Conservation (phyloP, 2,888 invertebrate species). For the Phyllotreta cruciferae region DNA sequence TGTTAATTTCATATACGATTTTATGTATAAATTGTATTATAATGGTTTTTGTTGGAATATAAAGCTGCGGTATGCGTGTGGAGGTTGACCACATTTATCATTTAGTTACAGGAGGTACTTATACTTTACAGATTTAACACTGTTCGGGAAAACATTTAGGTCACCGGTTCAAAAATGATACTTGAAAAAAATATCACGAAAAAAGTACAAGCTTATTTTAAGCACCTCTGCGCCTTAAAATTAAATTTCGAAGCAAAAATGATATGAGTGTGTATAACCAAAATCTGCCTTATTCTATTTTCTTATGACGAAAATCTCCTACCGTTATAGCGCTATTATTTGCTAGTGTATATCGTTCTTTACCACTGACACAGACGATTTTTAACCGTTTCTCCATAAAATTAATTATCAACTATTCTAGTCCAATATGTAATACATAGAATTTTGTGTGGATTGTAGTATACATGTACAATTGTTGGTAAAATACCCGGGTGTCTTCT, state of each 20-base stretch:
- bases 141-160: slow-evolving; percentile 64
- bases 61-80: slow-evolving; percentile 51
- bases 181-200: slow-evolving; percentile 66
- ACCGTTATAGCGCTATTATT: slow-evolving; percentile 63
- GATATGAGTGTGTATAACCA: slow-evolving; percentile 68
- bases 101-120: slow-evolving; percentile 58
- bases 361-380: slow-evolving; percentile 61
- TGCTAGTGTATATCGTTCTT: slow-evolving; percentile 62
- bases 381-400: slow-evolving; percentile 61
- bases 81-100: slow-evolving; percentile 52
- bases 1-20: too few species aligned
- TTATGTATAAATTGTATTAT: too few species aligned
- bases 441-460: slow-evolving; percentile 66
- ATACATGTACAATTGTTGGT: slow-evolving; percentile 66
- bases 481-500: slow-evolving; percentile 60
- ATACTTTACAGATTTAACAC: slow-evolving; percentile 58
- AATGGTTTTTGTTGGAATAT: not conserved
- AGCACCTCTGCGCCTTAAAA: slow-evolving; percentile 78
- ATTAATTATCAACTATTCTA: slow-evolving; percentile 62
- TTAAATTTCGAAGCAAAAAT: slow-evolving; percentile 65
- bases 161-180: slow-evolving; percentile 64
- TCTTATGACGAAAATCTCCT: slow-evolving; percentile 66
- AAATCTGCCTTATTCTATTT: slow-evolving; percentile 76
- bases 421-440: slow-evolving; percentile 64
- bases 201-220: slow-evolving; percentile 77